Percentiles rank a stretch among this genome's conserved stretches.
These are phyloP conservation scores for Etheostoma nigrum DNA, from an alignment of 2,797 vertebrate genomes.

Conservation along the genomic window DNA sequence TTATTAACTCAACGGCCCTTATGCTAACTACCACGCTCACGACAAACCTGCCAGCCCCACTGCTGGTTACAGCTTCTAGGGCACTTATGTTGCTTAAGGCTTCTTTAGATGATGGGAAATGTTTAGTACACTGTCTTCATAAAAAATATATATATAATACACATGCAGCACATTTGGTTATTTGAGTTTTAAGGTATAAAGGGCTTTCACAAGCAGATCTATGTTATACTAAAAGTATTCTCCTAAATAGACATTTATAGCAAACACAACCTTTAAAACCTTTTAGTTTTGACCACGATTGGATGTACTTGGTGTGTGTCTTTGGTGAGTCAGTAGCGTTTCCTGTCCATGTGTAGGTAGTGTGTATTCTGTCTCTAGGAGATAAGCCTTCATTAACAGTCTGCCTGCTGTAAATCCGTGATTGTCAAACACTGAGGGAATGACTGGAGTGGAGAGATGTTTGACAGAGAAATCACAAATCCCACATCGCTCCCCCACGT, in stretches of 20 bases:
- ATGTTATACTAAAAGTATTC: neutral
- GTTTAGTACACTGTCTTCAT: neutral
- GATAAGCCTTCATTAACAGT: constrained; percentile 72
- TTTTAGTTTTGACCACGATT: constrained; percentile 22
- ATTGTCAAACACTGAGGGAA: constrained; percentile 51
- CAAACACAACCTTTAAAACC: neutral
- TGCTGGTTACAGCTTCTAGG: neutral
- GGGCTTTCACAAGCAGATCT: constrained; percentile 2
- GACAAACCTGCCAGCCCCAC: neutral
- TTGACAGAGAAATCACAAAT: constrained; percentile 68
- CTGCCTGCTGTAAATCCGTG: constrained; percentile 51
- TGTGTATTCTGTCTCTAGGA: constrained; percentile 64
- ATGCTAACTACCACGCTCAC: neutral
- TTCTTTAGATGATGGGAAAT: neutral
- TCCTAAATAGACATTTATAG: constrained; percentile 5
- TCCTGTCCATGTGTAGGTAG: constrained; percentile 55
- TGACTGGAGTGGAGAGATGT: constrained; percentile 37
- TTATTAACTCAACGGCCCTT: neutral
- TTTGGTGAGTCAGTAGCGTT: constrained; percentile 50
- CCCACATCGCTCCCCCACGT: constrained; percentile 64
- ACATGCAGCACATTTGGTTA: neutral
- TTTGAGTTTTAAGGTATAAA: neutral
- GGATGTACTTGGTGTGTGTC: constrained; percentile 30
- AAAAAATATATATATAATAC: neutral
- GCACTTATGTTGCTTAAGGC: neutral